A percentile compares a stretch with the other conserved stretches of the same genome.
Conservation (phyloP, 2,113 vertebrate species). For the Melozone crissalis region DNA sequence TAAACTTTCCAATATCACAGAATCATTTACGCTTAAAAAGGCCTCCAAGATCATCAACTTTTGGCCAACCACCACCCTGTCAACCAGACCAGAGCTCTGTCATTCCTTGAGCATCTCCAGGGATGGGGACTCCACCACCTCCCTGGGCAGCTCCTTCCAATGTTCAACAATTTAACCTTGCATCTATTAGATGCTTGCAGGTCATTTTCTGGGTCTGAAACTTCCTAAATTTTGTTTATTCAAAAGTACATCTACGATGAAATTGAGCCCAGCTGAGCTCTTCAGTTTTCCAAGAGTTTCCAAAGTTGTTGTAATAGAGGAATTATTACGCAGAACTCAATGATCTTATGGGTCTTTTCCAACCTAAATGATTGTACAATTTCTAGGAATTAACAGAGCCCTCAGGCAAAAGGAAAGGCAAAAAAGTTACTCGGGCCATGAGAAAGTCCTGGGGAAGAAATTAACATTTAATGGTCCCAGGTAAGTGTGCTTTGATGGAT, state of each 20-base stretch:
- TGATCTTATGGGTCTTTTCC: neutral
- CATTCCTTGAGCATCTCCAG: neutral
- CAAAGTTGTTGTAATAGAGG: neutral
- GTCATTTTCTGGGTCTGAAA: neutral
- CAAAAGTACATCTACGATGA: neutral
- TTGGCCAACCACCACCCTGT: neutral
- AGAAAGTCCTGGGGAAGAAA: slow-evolving; percentile 38
- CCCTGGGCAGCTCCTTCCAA: neutral
- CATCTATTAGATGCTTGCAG: neutral
- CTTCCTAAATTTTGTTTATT: neutral
- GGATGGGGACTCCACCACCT: neutral
- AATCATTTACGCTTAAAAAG: neutral
- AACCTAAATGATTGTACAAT: neutral
- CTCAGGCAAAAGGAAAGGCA: neutral
- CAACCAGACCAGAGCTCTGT: neutral
- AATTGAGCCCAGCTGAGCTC: neutral
- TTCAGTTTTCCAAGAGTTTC: neutral
- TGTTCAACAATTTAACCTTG: neutral
- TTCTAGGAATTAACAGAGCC: neutral
- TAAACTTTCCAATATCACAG: neutral
- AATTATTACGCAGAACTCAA: neutral
- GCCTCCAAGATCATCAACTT: neutral
- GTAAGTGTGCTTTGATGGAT: slow-evolving; percentile 63
- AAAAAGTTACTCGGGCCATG: neutral
- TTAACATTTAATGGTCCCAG: slow-evolving; percentile 57